phyloP scores from a whole-genome alignment of 2,113 vertebrate species.

The Dinomys branickii region DNA sequence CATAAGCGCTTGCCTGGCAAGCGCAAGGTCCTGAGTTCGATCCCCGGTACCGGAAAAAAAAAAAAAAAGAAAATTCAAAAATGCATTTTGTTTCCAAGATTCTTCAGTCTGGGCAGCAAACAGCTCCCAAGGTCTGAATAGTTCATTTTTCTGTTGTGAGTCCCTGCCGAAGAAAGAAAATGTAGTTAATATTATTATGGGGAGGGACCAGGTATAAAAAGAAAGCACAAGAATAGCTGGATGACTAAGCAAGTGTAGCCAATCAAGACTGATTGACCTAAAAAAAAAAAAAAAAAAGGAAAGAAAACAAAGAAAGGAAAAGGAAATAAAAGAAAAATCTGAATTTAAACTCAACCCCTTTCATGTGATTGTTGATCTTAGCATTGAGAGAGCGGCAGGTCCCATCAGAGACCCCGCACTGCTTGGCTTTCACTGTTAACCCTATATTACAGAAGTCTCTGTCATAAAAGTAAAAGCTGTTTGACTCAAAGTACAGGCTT shows the following conservation, averaged over 20 bases:
- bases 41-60: no score
- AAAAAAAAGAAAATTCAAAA: no score
- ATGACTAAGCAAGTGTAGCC: not conserved
- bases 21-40: no score
- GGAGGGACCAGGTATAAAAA: not conserved
- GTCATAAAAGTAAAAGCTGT: slow-evolving; percentile 76
- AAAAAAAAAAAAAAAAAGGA: fast-evolving
- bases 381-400: slow-evolving; percentile 21
- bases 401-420: slow-evolving; percentile 40
- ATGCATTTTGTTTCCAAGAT: not conserved
- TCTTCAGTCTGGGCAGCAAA: slow-evolving; percentile 7
- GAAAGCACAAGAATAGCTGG: not conserved
- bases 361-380: slow-evolving; percentile 39
- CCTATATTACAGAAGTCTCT: slow-evolving; percentile 74
- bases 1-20: no score
- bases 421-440: slow-evolving; percentile 77
- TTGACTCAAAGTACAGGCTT: slow-evolving; percentile 76
- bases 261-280: not conserved
- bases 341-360: slow-evolving; percentile 47
- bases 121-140: not conserved
- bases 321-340: not conserved
- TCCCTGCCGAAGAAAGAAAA: not conserved
- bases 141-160: slow-evolving; percentile 33
- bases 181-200: not conserved
- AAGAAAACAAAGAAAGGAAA: fast-evolving